Evolutionary conservation across 2,113 vertebrate genomes (phyloP), one percentile per base, ranked within the genome.

Genomic region (Herpailurus yagouaroundi): DNA sequence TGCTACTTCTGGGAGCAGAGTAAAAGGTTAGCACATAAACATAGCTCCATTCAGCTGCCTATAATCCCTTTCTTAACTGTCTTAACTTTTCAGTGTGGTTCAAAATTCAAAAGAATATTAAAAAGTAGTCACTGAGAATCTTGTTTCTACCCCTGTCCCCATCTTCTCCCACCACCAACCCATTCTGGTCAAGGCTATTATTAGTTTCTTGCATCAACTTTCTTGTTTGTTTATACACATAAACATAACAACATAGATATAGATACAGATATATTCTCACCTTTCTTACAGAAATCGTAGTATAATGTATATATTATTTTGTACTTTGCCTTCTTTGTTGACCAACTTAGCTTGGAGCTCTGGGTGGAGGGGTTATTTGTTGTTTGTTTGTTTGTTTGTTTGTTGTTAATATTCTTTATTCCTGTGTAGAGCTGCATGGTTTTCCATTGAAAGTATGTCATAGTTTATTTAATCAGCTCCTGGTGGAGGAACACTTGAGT

Each of bases 91-190:
- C 38, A 68, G 16, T 89, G 15, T 36, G 16, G 6, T 48, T 92
- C 71, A 88, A 74, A 97, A 87, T 36, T 86, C 45, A 89, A 95
- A 93, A 48, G 63, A 86, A 4, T 66, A 76, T 73, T 77, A n/a
- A 64, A 84, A 80, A 38, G 7, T 91, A 41, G 14, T 90, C 31
- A 79, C 48, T 83, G 7, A 69, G 4, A 60, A 82, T 63, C 92
- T 90, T 76, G 14, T 31, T 91, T 93, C 27, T 8, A 41, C 27
- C 33, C 13, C 2, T 76, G 11, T 93, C n/a, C 3, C 14, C 3
- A 18, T 81, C 79, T 86, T 31, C 29, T 27, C 45, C 33, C 23
- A 4, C 8, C 27, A 18, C 21, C 27, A 48, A 25, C 36, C 3
- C 4, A n/a, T 52, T 66, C 66, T 82, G 36, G 7, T 91, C 50